Percentiles rank a stretch among this genome's conserved stretches.
Evolutionary conservation across 1,140 invertebrate species (phyloP).

Genomic region (Holcopasites calliopsidis): DNA sequence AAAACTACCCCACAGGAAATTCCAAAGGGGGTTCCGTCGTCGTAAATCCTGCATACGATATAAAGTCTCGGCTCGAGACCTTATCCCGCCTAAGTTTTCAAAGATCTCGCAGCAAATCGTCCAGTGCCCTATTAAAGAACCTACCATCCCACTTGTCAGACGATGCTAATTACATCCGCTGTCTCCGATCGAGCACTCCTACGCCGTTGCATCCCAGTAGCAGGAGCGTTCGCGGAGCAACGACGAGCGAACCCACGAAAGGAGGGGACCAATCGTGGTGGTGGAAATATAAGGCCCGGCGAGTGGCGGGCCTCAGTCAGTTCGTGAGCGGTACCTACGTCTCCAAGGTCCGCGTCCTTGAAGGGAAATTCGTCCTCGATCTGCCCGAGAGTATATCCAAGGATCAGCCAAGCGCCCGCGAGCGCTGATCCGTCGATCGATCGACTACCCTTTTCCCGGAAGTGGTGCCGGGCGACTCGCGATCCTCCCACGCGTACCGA

Average conservation of each 20-base stretch:
- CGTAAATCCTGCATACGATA: too few relatives aligned
- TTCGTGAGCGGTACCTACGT: conserved; percentile 76
- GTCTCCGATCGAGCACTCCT: conserved; percentile 2
- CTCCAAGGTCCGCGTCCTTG: conserved; percentile 73
- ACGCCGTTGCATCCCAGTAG: conserved; percentile 23
- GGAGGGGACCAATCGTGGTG: conserved; percentile 70
- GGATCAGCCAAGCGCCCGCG: conserved; percentile 19
- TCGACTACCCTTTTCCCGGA: neutral
- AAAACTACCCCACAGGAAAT: too few relatives aligned
- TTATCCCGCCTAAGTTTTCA: too few relatives aligned
- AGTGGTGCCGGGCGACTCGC: conserved; percentile 14
- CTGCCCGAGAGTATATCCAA: neutral
- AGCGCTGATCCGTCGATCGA: neutral
- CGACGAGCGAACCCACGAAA: conserved; percentile 21
- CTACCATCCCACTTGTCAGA: too few relatives aligned
- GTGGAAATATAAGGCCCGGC: conserved; percentile 78
- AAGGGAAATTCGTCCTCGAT: conserved; percentile 29
- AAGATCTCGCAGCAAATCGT: too few relatives aligned
- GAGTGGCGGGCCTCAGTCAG: conserved; percentile 75
- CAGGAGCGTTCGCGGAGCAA: conserved; percentile 18
- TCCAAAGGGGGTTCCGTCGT: too few relatives aligned
- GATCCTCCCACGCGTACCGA: too few relatives aligned
- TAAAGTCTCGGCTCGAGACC: too few relatives aligned
- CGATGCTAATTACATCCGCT: too few relatives aligned
- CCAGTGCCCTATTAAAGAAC: too few relatives aligned